Conservation (phyloP, 2,797 vertebrate species). For the Antennarius maculatus region DNA sequence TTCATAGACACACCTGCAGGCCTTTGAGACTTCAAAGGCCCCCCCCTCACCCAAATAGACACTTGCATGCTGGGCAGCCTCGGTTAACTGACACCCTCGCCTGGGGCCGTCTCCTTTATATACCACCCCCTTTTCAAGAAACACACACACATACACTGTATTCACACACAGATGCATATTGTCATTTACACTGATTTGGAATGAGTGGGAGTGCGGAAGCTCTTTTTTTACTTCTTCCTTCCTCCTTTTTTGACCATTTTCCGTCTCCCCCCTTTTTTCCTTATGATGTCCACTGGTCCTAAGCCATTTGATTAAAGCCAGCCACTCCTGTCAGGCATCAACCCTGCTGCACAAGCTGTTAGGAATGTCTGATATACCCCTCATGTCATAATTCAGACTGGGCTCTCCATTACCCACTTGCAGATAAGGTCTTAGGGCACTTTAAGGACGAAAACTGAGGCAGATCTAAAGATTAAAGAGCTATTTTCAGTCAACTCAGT, state of each 20-base stretch:
- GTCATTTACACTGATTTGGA: constrained; percentile 52
- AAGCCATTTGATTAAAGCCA: constrained; percentile 74
- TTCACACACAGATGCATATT: constrained; percentile 33
- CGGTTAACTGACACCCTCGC: constrained; percentile 76
- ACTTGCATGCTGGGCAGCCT: constrained; percentile 69
- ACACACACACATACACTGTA: constrained; percentile 33
- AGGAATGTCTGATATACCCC: constrained; percentile 75
- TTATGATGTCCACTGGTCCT: constrained; percentile 51
- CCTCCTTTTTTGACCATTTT: constrained; percentile 51
- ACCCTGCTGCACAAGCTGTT: constrained; percentile 63
- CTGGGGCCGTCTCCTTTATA: constrained; percentile 58
- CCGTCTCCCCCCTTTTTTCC: background rate
- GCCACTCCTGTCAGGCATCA: constrained; percentile 68
- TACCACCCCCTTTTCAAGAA: constrained; percentile 15
- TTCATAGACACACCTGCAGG: constrained; percentile 81
- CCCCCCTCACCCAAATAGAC: constrained; percentile 65
- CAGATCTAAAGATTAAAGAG: constrained; percentile 62
- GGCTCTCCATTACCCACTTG: constrained; percentile 69
- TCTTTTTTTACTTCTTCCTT: constrained; percentile 46
- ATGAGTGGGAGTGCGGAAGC: constrained; percentile 46
- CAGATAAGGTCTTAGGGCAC: constrained; percentile 65
- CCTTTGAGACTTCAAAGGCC: constrained; percentile 78
- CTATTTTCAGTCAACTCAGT: constrained; percentile 38
- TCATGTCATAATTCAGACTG: constrained; percentile 69
- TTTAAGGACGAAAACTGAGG: constrained; percentile 60